A percentile compares a stretch with the other conserved stretches of the same genome.
phyloP scores from a whole-genome alignment of 2,113 vertebrate genomes.

The Himantopus leucocephalus region DNA sequence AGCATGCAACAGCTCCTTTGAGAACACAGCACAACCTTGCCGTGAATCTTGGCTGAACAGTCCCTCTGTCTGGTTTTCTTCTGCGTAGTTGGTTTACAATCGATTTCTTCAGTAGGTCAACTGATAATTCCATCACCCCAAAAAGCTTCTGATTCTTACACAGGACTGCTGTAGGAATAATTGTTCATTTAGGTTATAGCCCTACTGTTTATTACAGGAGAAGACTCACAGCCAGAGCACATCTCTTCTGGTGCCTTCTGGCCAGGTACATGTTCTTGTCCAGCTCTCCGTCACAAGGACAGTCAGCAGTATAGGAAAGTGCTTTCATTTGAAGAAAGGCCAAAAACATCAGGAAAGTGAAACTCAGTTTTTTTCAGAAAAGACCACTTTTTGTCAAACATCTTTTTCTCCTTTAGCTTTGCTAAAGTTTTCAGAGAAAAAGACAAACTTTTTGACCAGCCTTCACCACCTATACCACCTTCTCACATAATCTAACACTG shows the following conservation, averaged over 20 bases:
- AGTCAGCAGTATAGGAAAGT: neutral
- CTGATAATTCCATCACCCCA: neutral
- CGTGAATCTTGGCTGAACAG: neutral
- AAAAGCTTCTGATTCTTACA: neutral
- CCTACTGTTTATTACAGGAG: neutral
- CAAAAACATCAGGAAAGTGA: neutral
- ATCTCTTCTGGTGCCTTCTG: neutral
- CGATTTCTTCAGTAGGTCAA: neutral
- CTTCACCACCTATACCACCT: neutral
- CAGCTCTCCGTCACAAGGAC: neutral
- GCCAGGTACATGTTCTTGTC: neutral
- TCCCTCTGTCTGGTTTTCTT: fast-evolving
- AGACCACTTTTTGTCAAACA: neutral
- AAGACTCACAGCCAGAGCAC: neutral
- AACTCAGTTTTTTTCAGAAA: neutral
- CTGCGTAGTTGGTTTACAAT: neutral
- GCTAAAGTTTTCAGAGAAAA: neutral
- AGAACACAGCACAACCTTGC: neutral
- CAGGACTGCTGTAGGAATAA: neutral
- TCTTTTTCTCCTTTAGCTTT: neutral
- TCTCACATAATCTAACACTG: neutral
- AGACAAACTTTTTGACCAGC: neutral
- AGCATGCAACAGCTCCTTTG: neutral
- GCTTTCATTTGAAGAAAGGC: neutral
- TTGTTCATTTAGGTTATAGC: neutral